Evolutionary conservation across 2,888 invertebrate species (phyloP).

Genomic region (Cataglyphis cursor): DNA sequence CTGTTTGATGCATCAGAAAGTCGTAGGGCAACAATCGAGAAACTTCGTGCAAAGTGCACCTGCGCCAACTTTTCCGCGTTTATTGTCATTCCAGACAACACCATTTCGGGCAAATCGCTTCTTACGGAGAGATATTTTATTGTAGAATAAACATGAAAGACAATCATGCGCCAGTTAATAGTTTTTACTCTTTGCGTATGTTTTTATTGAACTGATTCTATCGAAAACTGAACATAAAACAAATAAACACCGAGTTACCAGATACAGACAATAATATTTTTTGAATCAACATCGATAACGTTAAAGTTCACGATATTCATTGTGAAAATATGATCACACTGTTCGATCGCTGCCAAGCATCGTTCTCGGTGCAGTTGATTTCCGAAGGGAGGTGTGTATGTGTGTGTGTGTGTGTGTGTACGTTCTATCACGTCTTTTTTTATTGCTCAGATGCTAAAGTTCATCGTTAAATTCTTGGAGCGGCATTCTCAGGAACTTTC

Average conservation of each 20-base stretch:
- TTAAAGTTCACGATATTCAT: not conserved
- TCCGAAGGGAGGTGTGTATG: slow-evolving; percentile 28
- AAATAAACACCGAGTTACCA: not conserved
- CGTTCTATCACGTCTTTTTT: slow-evolving; percentile 16
- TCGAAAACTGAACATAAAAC: too few relatives aligned
- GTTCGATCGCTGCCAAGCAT: slow-evolving; percentile 24
- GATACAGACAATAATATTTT: not conserved
- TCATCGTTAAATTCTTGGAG: slow-evolving; percentile 39
- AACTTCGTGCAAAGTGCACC: slow-evolving; percentile 57
- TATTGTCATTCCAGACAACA: slow-evolving; percentile 12
- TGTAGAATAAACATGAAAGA: not conserved
- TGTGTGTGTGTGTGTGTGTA: not conserved
- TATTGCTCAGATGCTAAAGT: slow-evolving; percentile 32
- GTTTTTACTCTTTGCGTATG: not conserved
- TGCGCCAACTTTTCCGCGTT: slow-evolving; percentile 48
- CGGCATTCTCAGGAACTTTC: not conserved
- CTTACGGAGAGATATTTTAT: slow-evolving; percentile 23
- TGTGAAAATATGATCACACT: slow-evolving; percentile 12
- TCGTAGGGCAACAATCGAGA: slow-evolving; percentile 25
- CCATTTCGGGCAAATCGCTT: not conserved
- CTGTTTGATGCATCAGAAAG: slow-evolving; percentile 44
- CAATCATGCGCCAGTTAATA: not conserved
- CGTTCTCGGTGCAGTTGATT: slow-evolving; percentile 25
- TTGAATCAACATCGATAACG: not conserved
- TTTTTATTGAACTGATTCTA: not conserved